phyloP scores from a whole-genome alignment of 2,888 invertebrate genomes.

The Griposia aprilina region DNA sequence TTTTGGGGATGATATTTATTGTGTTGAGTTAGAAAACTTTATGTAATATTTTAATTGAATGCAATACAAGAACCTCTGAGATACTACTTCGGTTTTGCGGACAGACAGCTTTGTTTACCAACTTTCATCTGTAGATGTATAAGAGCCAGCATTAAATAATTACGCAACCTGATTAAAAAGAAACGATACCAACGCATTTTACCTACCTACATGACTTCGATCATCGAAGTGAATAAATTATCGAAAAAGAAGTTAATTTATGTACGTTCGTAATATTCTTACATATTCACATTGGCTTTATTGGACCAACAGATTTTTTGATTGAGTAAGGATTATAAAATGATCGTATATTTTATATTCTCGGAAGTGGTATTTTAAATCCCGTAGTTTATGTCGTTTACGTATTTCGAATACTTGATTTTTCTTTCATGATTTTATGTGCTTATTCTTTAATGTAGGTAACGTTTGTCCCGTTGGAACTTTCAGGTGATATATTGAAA shows the following conservation, averaged over 20 bases:
- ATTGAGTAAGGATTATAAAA: neutral
- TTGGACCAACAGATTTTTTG: neutral
- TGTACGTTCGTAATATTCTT: neutral
- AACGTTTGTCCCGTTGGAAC: neutral
- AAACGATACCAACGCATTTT: neutral
- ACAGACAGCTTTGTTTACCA: neutral
- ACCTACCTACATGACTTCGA: neutral
- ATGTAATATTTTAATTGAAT: conserved; percentile 7
- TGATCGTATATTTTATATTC: neutral
- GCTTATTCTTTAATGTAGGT: neutral
- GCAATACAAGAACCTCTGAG: too few species aligned
- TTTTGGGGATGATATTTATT: conserved; percentile 25
- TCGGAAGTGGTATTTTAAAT: neutral
- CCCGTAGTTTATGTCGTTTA: neutral
- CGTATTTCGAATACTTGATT: neutral
- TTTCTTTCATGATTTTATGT: neutral
- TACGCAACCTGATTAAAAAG: neutral
- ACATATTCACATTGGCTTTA: neutral
- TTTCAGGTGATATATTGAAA: too few species aligned
- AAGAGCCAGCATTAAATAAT: neutral
- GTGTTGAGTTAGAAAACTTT: neutral
- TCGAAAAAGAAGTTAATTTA: neutral
- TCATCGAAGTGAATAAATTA: neutral
- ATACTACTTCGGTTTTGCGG: neutral
- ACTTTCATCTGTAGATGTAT: neutral